These are phyloP conservation scores for Atherinomorus stipes DNA, from an alignment of 2,113 vertebrate genomes.

Conservation along the genomic window DNA sequence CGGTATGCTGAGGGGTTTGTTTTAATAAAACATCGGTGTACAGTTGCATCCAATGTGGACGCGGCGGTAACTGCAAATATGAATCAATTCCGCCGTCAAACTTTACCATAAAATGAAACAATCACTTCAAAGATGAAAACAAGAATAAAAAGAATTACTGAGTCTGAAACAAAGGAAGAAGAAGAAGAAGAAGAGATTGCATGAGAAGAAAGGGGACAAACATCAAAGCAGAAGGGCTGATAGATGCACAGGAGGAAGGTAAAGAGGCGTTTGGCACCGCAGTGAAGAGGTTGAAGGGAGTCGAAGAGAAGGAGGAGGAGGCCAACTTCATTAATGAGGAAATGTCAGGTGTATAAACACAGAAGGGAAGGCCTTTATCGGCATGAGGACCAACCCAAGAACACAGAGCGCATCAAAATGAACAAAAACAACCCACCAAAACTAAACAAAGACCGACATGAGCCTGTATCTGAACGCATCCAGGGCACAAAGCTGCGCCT, in stretches of 20 bases:
- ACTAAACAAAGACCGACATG: background rate
- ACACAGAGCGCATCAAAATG: slow-evolving; percentile 1
- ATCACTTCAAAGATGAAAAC: too few species aligned
- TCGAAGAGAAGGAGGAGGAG: slow-evolving; percentile 22
- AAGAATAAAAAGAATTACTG: too few species aligned
- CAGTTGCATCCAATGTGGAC: background rate
- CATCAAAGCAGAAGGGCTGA: slow-evolving; percentile 43
- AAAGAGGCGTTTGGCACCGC: slow-evolving; percentile 15
- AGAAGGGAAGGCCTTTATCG: slow-evolving; percentile 47
- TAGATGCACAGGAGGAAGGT: slow-evolving; percentile 9
- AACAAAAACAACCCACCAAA: slow-evolving; percentile 15
- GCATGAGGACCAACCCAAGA: slow-evolving; percentile 26
- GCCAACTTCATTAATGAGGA: slow-evolving; percentile 63
- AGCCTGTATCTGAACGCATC: background rate
- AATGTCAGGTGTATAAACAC: slow-evolving; percentile 67
- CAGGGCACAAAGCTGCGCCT: background rate
- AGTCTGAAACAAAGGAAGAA: background rate
- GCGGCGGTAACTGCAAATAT: too few species aligned
- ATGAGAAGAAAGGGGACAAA: background rate
- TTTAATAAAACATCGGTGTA: background rate
- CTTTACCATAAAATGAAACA: too few species aligned
- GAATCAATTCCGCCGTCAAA: too few species aligned
- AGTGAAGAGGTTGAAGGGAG: slow-evolving; percentile 12
- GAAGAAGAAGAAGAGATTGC: slow-evolving; percentile 1
- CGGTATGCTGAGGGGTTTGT: background rate